Percentiles rank a stretch among this genome's conserved stretches.
Evolutionary conservation across 2,113 vertebrate species (phyloP).

Genomic region (Zapus hudsonius): DNA sequence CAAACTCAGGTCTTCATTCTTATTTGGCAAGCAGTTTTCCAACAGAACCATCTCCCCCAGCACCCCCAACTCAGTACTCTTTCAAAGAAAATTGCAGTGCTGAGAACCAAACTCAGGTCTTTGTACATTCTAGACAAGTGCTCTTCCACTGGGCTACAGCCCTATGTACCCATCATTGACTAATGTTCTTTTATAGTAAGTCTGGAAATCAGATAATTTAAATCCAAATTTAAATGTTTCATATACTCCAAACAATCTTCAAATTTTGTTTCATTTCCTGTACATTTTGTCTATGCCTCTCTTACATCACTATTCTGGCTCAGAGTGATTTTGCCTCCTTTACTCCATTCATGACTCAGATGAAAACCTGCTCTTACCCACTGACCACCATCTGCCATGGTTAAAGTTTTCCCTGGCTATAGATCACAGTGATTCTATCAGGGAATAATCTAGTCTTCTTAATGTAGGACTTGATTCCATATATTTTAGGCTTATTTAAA

Average conservation of each 20-base stretch:
- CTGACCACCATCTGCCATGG: not conserved
- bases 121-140: not conserved
- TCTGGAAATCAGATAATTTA: not conserved
- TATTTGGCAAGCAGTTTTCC: no score
- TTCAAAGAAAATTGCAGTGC: not conserved
- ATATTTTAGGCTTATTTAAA: not conserved
- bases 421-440: not conserved
- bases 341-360: not conserved
- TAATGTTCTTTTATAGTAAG: not conserved
- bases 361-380: not conserved
- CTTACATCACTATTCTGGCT: not conserved
- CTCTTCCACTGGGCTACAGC: no score
- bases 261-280: not conserved
- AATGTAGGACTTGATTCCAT: conserved; percentile 2
- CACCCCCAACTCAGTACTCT: no score
- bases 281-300: not conserved
- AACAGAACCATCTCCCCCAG: no score
- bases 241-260: not conserved
- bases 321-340: not conserved
- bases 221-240: not conserved
- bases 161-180: not conserved
- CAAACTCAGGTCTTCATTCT: no score
- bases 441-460: not conserved
- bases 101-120: not conserved
- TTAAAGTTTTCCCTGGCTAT: not conserved